Percentiles rank a stretch among this genome's conserved stretches.
Conservation (phyloP, 2,797 vertebrate species). For the Thalassophryne amazonica region DNA sequence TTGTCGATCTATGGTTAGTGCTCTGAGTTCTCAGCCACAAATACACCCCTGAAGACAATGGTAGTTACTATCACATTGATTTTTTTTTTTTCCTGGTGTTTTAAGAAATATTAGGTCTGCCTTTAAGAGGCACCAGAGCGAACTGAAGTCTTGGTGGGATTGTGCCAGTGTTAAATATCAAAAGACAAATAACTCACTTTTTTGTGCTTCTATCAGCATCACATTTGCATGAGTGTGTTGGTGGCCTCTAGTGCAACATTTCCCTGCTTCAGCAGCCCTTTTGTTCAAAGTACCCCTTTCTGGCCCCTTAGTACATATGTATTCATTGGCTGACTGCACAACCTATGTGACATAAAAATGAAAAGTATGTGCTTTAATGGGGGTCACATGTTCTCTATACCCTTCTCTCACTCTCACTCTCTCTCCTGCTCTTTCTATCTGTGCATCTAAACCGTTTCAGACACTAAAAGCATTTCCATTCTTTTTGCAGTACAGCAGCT, state of each 20-base stretch:
- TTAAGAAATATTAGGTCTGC: background rate
- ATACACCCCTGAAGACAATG: no score
- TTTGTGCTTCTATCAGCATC: conserved; percentile 27
- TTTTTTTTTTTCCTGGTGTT: no score
- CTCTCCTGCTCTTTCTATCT: conserved; percentile 15
- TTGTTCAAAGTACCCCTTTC: conserved; percentile 31
- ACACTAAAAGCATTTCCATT: conserved; percentile 10
- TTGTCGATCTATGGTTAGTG: no score
- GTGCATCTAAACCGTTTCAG: conserved; percentile 23
- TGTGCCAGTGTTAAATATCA: no score
- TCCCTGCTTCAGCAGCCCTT: conserved; percentile 27
- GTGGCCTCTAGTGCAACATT: conserved; percentile 20
- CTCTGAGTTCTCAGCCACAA: no score
- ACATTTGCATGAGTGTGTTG: conserved; percentile 40
- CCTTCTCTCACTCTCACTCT: background rate
- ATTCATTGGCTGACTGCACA: conserved; percentile 34
- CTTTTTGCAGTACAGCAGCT: conserved; percentile 11
- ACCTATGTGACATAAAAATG: conserved; percentile 28
- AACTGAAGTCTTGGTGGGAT: no score
- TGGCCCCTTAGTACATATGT: conserved; percentile 22
- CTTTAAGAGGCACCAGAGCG: background rate
- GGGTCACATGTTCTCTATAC: background rate
- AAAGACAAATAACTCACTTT: conserved; percentile 24
- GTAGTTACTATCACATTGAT: no score
- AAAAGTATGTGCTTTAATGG: conserved; percentile 28